A percentile compares a stretch with the other conserved stretches of the same genome.
These are phyloP conservation scores for Polymixis lichenea DNA, from an alignment of 2,888 invertebrate genomes.

Conservation along the genomic window DNA sequence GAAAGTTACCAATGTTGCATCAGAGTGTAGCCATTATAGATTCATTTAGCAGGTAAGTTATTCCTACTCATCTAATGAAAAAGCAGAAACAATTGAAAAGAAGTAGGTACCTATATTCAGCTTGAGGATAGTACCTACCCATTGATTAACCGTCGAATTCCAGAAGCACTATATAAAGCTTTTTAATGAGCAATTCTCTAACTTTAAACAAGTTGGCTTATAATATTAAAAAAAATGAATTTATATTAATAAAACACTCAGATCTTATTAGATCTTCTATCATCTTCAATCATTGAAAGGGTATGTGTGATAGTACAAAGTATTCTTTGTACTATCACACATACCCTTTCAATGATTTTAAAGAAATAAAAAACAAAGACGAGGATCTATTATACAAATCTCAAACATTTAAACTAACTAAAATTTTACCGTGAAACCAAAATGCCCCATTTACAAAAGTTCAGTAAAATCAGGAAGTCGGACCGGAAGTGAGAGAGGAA, in stretches of 20 bases:
- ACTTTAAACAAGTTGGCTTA: background rate
- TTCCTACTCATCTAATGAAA: background rate
- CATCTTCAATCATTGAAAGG: no score
- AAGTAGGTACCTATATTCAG: background rate
- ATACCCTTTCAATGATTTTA: background rate
- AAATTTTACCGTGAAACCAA: slow-evolving; percentile 5
- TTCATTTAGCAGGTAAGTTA: slow-evolving; percentile 5
- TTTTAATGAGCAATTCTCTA: background rate
- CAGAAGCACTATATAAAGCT: background rate
- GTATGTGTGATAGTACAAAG: no score
- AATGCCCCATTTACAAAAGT: slow-evolving; percentile 36
- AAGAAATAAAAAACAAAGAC: background rate
- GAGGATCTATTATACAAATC: background rate
- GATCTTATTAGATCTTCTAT: no score
- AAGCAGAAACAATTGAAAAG: no score
- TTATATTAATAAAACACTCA: background rate
- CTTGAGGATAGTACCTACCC: background rate
- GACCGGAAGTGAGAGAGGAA: slow-evolving; percentile 47
- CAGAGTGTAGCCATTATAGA: background rate
- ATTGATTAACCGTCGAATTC: background rate
- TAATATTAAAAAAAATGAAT: background rate
- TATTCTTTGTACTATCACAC: background rate
- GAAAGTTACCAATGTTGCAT: slow-evolving; percentile 8
- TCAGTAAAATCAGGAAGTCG: slow-evolving; percentile 51
- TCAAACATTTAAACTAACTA: slow-evolving; percentile 10